These are phyloP conservation scores for Gasterosteus aculeatus DNA, from an alignment of 2,113 vertebrate genomes.

Conservation along the genomic window DNA sequence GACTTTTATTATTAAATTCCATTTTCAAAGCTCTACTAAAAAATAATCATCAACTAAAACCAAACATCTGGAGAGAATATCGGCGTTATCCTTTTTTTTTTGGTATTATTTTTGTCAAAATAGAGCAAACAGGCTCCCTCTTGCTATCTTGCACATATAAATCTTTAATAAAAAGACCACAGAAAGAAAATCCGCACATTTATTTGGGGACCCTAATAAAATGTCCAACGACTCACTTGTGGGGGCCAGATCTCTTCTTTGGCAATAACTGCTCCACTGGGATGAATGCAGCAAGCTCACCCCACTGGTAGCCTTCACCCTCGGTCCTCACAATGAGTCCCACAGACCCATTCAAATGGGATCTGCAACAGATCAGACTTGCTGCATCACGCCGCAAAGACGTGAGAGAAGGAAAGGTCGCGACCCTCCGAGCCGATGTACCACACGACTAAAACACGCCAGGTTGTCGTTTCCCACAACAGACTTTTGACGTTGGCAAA, in stretches of 20 bases:
- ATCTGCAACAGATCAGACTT: neutral
- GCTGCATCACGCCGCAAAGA: neutral
- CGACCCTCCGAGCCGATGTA: neutral
- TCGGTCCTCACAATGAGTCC: neutral
- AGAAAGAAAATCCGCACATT: neutral
- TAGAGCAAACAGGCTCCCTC: neutral
- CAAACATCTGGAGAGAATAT: neutral
- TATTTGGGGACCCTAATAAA: neutral
- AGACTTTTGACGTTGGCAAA: neutral
- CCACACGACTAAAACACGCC: neutral
- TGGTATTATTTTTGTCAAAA: neutral
- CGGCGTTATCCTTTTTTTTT: neutral
- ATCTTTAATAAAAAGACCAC: neutral
- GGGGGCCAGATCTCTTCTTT: neutral
- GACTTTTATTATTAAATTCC: neutral
- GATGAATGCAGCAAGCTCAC: neutral
- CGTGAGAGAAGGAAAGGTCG: neutral
- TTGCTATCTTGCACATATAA: neutral
- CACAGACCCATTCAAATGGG: neutral
- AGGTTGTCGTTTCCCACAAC: neutral
- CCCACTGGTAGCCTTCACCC: neutral
- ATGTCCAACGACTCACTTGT: neutral
- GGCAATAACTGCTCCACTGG: neutral
- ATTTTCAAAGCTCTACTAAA: neutral
- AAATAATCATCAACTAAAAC: neutral